Evolutionary conservation across 2,888 invertebrate genomes (phyloP).

Genomic region (Athalia cordata): DNA sequence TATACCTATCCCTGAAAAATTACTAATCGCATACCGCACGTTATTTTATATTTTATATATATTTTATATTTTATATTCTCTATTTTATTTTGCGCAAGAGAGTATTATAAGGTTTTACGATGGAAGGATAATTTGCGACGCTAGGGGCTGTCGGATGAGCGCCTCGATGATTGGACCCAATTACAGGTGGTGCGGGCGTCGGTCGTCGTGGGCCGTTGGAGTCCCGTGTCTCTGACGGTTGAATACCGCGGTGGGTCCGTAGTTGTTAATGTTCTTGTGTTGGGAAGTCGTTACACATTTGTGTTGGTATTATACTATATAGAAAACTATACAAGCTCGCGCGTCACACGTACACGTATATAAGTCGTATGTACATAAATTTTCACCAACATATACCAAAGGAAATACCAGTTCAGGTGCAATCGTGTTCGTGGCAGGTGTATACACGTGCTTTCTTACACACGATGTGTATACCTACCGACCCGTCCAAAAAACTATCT

Average conservation of each 20-base stretch:
- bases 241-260: conserved; percentile 49
- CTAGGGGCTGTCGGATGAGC: conserved; percentile 57
- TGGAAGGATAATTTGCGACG: neutral
- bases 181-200: conserved; percentile 70
- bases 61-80: too few relatives aligned
- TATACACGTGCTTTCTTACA: conserved; percentile 56
- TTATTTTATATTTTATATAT: too few relatives aligned
- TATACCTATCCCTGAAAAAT: too few relatives aligned
- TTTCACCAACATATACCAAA: too few relatives aligned
- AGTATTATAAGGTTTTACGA: neutral
- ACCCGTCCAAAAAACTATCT: conserved; percentile 33
- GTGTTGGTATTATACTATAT: conserved; percentile 13
- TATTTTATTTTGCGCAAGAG: neutral
- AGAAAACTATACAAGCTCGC: conserved; percentile 57
- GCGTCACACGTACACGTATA: too few relatives aligned
- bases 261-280: conserved; percentile 30
- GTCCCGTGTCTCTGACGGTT: conserved; percentile 51
- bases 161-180: conserved; percentile 69
- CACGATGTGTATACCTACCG: neutral
- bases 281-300: neutral
- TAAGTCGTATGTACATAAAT: too few relatives aligned
- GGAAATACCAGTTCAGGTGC: conserved; percentile 56
- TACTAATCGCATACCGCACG: too few relatives aligned
- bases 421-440: conserved; percentile 70
- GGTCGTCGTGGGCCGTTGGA: conserved; percentile 52